Evolutionary conservation across 2,113 vertebrate genomes (phyloP).

Genomic region (Lepidothrix coronata): DNA sequence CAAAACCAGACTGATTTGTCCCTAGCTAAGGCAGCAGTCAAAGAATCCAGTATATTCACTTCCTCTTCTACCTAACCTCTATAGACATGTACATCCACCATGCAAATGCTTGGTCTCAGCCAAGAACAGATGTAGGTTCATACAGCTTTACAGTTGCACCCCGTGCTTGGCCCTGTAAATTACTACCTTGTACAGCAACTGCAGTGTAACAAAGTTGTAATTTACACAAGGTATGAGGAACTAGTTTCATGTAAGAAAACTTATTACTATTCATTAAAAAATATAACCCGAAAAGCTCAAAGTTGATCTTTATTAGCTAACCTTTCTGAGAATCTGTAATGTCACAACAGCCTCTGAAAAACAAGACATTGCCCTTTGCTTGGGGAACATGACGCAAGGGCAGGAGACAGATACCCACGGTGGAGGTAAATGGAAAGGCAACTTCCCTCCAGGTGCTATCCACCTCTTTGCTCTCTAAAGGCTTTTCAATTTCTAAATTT

Average conservation of each 20-base stretch:
- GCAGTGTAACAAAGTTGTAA: neutral
- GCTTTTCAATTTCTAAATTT: neutral
- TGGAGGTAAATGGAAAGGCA: neutral
- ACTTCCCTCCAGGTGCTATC: neutral
- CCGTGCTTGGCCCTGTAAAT: neutral
- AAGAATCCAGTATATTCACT: neutral
- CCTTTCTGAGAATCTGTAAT: neutral
- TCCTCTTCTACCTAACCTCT: neutral
- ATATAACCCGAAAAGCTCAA: neutral
- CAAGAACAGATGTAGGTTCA: neutral
- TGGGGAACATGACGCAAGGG: neutral
- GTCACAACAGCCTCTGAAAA: neutral
- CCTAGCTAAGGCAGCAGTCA: neutral
- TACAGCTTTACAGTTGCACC: neutral
- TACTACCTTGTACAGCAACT: neutral
- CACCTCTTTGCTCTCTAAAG: neutral
- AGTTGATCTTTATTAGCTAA: neutral
- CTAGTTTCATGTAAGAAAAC: neutral
- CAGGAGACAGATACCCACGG: rapidly evolving
- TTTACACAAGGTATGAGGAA: neutral
- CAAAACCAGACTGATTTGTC: neutral
- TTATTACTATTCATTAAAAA: neutral
- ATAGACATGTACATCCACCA: neutral
- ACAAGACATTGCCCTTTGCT: neutral
- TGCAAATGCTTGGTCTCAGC: neutral